phyloP scores from a whole-genome alignment of 2,888 invertebrate species.

The Acleris emargana region DNA sequence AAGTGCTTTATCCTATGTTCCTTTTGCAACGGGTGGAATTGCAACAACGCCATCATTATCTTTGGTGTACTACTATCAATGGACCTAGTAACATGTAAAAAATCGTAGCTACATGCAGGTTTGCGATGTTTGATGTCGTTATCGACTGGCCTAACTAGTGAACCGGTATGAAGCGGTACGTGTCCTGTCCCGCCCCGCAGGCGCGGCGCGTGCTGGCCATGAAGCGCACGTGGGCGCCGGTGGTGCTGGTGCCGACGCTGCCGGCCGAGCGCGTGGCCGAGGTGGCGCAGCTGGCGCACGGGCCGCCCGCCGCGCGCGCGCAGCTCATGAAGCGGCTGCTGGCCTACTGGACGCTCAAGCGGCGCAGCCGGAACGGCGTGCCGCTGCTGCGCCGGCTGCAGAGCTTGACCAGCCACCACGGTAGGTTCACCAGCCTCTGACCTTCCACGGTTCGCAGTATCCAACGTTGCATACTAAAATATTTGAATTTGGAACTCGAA shows the following conservation, averaged over 20 bases:
- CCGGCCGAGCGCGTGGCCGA: constrained; percentile 94
- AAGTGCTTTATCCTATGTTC: too few relatives aligned
- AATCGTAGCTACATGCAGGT: too few relatives aligned
- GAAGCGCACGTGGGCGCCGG: constrained; percentile 94
- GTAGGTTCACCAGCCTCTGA: constrained; percentile 41
- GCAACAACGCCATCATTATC: too few relatives aligned
- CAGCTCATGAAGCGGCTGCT: constrained; percentile 95
- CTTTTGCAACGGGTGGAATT: too few relatives aligned
- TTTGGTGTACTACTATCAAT: too few relatives aligned
- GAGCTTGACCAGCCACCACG: constrained; percentile 61
- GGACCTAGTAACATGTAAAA: too few relatives aligned
- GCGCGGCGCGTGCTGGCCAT: constrained; percentile 94
- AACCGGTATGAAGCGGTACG: too few relatives aligned
- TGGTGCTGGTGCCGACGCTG: constrained; percentile 96
- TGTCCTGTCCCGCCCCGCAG: constrained; percentile 42
- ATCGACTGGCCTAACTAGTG: too few relatives aligned
- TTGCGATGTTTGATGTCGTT: too few relatives aligned
- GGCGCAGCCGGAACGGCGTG: constrained; percentile 97
- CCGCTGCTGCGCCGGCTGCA: constrained; percentile 90
- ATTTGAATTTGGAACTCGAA: too few relatives aligned
- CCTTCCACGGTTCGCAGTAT: too few relatives aligned
- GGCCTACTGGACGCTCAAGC: constrained; percentile 98
- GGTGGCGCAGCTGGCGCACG: constrained; percentile 90
- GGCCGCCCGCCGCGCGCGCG: constrained; percentile 87
- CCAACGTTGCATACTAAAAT: too few relatives aligned